Conservation (phyloP, 2,888 invertebrate genomes). For the Dendrolimus houi region DNA sequence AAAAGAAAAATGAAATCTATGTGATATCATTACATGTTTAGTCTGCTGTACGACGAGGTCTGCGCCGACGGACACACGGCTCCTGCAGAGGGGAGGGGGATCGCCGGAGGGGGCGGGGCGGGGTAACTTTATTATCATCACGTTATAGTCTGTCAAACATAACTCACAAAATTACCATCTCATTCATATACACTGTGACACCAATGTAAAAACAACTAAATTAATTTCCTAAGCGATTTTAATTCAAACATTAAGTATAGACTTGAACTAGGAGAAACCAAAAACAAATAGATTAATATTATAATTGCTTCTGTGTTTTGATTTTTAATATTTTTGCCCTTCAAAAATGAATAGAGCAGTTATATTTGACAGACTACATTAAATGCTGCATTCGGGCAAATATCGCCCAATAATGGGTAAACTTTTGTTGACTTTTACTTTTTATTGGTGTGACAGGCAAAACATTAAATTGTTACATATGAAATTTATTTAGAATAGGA, state of each 20-base stretch:
- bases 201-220: too few species aligned
- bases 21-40: constrained; percentile 66
- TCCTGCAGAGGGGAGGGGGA: constrained; percentile 45
- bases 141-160: constrained; percentile 16
- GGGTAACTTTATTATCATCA: constrained; percentile 41
- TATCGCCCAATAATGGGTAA: too few species aligned
- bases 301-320: too few species aligned
- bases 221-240: too few species aligned
- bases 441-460: constrained; percentile 2
- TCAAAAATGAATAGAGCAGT: neutral
- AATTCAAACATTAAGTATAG: too few species aligned
- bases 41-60: constrained; percentile 44
- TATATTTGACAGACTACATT: constrained; percentile 4
- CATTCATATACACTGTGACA: neutral
- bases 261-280: too few species aligned
- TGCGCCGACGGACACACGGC: constrained; percentile 37
- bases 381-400: neutral
- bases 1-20: constrained; percentile 61
- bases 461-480: constrained; percentile 1
- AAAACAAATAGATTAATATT: too few species aligned
- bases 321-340: too few species aligned
- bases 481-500: too few species aligned
- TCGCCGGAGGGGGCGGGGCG: constrained; percentile 36
- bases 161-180: constrained; percentile 2
- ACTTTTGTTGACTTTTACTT: too few species aligned